Conservation (phyloP, 2,888 invertebrate genomes). For the Pseudococcus jackbeardsleyi region DNA sequence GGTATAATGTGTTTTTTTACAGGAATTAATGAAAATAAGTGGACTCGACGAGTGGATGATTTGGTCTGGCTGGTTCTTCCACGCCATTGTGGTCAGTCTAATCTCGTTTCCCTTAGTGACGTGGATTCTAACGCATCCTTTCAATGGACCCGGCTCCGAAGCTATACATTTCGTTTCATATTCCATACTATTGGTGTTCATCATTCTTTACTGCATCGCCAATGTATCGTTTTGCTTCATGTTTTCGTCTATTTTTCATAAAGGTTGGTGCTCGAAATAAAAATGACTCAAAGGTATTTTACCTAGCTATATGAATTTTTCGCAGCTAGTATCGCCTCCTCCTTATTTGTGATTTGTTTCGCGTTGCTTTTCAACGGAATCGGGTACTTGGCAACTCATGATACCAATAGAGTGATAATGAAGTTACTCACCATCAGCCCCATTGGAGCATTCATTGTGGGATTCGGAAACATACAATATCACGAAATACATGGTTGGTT, state of each 20-base stretch:
- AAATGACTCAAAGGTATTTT: neutral
- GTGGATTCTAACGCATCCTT: neutral
- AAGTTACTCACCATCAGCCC: neutral
- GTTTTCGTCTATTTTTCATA: conserved; percentile 48
- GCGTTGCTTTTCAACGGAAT: neutral
- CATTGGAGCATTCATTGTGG: neutral
- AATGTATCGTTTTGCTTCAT: conserved; percentile 43
- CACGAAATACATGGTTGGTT: conserved; percentile 13
- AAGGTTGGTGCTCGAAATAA: neutral
- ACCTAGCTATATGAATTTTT: neutral
- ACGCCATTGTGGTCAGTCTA: conserved; percentile 12
- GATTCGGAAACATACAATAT: conserved; percentile 10
- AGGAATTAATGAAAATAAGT: conserved; percentile 50
- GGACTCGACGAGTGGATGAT: conserved; percentile 47
- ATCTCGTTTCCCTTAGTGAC: neutral
- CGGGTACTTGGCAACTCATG: neutral
- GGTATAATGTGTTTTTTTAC: neutral
- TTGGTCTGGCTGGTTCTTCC: conserved; percentile 5
- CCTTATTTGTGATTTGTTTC: neutral
- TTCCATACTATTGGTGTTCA: neutral
- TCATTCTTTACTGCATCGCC: conserved; percentile 23
- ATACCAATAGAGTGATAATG: neutral
- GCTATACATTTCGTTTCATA: neutral
- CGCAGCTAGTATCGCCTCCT: conserved; percentile 4
- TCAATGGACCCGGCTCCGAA: neutral